Percentiles rank a stretch among this genome's conserved stretches.
Conservation (phyloP, 2,888 invertebrate genomes). For the Xylophagus ater region DNA sequence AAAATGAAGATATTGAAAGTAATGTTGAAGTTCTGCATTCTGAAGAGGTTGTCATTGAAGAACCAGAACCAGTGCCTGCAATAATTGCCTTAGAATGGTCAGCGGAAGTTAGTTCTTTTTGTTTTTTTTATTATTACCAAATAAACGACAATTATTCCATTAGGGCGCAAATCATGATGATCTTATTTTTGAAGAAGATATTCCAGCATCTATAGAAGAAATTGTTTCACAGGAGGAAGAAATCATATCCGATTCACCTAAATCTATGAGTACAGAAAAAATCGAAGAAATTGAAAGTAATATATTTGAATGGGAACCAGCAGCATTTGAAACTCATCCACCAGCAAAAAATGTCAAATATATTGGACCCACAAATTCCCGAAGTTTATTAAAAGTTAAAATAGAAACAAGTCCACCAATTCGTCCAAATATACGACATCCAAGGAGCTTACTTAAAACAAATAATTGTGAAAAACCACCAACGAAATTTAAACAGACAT, state of each 20-base stretch:
- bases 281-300: background rate
- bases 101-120: conserved; percentile 14
- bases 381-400: conserved; percentile 17
- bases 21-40: conserved; percentile 17
- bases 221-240: conserved; percentile 15
- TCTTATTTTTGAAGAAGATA: conserved; percentile 40
- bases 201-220: conserved; percentile 43
- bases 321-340: conserved; percentile 16
- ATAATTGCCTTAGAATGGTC: conserved; percentile 14
- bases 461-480: conserved; percentile 7
- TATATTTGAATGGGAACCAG: conserved; percentile 9
- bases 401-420: conserved; percentile 10
- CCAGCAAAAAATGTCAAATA: conserved; percentile 11
- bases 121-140: no score
- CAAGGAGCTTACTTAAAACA: conserved; percentile 12
- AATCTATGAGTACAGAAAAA: background rate
- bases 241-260: background rate
- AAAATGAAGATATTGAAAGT: conserved; percentile 17
- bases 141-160: background rate
- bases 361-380: conserved; percentile 16
- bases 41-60: conserved; percentile 19
- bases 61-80: conserved; percentile 14
- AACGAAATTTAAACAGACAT: conserved; percentile 20
- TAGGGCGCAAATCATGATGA: conserved; percentile 31
- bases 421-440: background rate